Conservation (phyloP, 2,113 vertebrate species). For the Lophius piscatorius region DNA sequence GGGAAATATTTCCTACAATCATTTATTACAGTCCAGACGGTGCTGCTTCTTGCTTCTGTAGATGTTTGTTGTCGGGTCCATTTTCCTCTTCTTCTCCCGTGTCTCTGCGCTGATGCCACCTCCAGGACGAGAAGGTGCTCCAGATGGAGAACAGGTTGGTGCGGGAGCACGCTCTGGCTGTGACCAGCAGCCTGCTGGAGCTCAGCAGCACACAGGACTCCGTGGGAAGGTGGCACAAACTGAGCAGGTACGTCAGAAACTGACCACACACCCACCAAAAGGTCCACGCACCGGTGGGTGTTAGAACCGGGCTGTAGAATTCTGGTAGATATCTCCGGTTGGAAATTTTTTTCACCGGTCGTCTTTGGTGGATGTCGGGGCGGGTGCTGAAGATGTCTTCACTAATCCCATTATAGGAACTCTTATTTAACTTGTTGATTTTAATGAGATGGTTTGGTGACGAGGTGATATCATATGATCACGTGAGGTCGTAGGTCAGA, state of each 20-base stretch:
- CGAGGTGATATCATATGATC: no score
- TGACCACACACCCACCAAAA: constrained; percentile 26
- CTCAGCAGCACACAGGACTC: constrained; percentile 10
- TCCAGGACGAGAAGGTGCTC: constrained; percentile 56
- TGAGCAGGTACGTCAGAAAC: constrained; percentile 53
- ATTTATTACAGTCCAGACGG: no score
- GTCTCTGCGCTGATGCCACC: constrained; percentile 1
- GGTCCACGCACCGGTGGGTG: constrained; percentile 10
- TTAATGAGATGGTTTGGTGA: no score
- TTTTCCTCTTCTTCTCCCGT: not conserved
- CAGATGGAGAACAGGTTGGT: constrained; percentile 59
- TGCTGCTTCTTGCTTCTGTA: no score
- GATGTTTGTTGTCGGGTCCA: not conserved
- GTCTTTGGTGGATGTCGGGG: no score
- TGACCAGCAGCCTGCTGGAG: constrained; percentile 31
- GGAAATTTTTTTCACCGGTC: no score
- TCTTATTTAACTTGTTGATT: no score
- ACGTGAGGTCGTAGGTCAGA: no score
- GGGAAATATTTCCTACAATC: no score
- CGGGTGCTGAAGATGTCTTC: no score
- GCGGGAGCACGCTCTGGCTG: constrained; percentile 54
- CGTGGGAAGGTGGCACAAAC: constrained; percentile 47
- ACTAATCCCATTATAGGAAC: no score
- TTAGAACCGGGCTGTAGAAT: constrained; percentile 14
- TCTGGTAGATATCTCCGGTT: no score